phyloP scores from a whole-genome alignment of 2,797 vertebrate species.

The Notolepis coatsorum region DNA sequence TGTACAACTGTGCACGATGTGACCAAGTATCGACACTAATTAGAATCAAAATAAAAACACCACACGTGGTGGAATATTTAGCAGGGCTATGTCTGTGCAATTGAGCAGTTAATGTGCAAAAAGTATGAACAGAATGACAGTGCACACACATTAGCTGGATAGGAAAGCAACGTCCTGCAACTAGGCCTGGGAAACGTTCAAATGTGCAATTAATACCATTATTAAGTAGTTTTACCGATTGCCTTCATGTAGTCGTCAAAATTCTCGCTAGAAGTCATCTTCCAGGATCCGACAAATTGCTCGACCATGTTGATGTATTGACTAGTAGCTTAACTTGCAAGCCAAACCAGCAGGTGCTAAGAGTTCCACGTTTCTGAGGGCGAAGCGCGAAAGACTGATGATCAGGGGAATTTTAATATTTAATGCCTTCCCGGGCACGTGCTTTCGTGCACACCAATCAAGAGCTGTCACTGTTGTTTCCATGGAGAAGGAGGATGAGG shows the following conservation, averaged over 20 bases:
- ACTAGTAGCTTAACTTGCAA: background rate
- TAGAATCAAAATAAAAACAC: no score
- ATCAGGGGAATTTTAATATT: background rate
- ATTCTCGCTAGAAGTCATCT: conserved; percentile 86
- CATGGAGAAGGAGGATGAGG: conserved; percentile 35
- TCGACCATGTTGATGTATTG: conserved; percentile 79
- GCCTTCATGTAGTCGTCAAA: conserved; percentile 95
- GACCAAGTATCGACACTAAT: no score
- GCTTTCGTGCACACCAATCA: conserved; percentile 59
- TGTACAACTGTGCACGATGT: no score
- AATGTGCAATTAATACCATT: background rate
- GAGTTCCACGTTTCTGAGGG: background rate
- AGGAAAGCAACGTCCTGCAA: no score
- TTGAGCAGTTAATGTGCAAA: no score
- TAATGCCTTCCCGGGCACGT: conserved; percentile 46
- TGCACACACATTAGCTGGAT: no score
- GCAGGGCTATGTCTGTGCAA: no score
- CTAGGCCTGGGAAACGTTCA: no score
- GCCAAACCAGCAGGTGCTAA: background rate
- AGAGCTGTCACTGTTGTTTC: conserved; percentile 26
- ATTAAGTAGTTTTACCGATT: conserved; percentile 79
- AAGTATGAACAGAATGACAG: no score
- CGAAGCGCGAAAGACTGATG: background rate
- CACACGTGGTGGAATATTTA: no score
- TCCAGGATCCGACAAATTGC: conserved; percentile 90